These are phyloP conservation scores for Falco punctatus DNA, from an alignment of 2,113 vertebrate species.

Conservation along the genomic window DNA sequence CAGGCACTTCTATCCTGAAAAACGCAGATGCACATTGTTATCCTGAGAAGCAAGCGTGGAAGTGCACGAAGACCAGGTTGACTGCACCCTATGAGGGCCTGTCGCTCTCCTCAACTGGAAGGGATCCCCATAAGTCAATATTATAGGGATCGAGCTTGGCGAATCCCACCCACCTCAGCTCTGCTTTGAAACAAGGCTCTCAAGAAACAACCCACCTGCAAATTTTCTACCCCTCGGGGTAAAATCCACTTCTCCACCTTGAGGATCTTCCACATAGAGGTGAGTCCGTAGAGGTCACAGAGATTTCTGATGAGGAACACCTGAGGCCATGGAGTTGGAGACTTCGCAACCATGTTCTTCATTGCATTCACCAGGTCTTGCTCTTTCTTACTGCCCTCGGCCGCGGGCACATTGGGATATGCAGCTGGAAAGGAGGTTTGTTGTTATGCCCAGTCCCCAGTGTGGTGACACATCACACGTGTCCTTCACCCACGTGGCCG, in stretches of 20 bases:
- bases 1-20: not conserved
- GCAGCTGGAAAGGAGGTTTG: not conserved
- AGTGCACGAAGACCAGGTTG: not conserved
- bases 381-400: not conserved
- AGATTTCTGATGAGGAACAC: not conserved
- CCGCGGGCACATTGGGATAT: accelerated
- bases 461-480: not conserved
- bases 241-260: not conserved
- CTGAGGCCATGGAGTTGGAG: not conserved
- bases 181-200: not conserved
- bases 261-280: not conserved
- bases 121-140: not conserved
- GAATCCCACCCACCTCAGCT: not conserved
- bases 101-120: not conserved
- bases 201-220: not conserved
- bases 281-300: not conserved
- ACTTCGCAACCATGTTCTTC: not conserved
- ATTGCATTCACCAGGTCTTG: not conserved
- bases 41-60: too few species aligned
- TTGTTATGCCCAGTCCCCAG: not conserved
- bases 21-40: not conserved
- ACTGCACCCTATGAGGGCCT: not conserved
- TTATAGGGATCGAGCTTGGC: too few species aligned
- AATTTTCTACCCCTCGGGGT: not conserved
- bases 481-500: not conserved